These are phyloP conservation scores for Idaea aversata DNA, from an alignment of 2,888 invertebrate genomes.

Conservation along the genomic window DNA sequence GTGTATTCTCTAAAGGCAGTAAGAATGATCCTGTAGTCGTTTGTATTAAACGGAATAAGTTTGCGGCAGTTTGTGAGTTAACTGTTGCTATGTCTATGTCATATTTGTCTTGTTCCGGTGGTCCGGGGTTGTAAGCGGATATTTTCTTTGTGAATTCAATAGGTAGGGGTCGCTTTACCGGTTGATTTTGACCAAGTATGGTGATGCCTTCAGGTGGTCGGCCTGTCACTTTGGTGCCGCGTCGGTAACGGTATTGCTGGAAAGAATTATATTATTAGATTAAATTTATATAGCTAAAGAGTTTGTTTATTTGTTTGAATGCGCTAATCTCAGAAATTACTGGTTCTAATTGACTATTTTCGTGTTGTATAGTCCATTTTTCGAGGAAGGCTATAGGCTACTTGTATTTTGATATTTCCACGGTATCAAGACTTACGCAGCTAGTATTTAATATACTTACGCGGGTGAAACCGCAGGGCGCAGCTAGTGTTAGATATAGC, in stretches of 20 bases:
- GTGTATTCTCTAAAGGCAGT: slow-evolving; percentile 37
- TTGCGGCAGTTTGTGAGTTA: slow-evolving; percentile 15
- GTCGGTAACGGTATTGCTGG: slow-evolving; percentile 33
- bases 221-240: slow-evolving; percentile 17
- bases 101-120: slow-evolving; percentile 25
- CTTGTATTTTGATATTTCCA: too few species aligned
- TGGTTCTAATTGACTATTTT: too few species aligned
- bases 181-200: slow-evolving; percentile 33
- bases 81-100: slow-evolving; percentile 22
- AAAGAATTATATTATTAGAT: slow-evolving; percentile 16
- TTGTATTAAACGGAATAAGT: slow-evolving; percentile 43
- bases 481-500: too few species aligned
- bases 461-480: too few species aligned
- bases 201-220: slow-evolving; percentile 43
- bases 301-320: too few species aligned
- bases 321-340: too few species aligned
- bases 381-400: too few species aligned
- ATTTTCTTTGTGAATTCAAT: slow-evolving; percentile 49
- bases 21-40: slow-evolving; percentile 45
- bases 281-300: too few species aligned
- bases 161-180: slow-evolving; percentile 46
- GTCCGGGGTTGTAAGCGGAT: slow-evolving; percentile 19
- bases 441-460: too few species aligned
- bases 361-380: too few species aligned
- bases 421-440: too few species aligned